Base-by-base conservation (phyloP, 2,113 vertebrate genomes). In the Pedetes capensis region DNA sequence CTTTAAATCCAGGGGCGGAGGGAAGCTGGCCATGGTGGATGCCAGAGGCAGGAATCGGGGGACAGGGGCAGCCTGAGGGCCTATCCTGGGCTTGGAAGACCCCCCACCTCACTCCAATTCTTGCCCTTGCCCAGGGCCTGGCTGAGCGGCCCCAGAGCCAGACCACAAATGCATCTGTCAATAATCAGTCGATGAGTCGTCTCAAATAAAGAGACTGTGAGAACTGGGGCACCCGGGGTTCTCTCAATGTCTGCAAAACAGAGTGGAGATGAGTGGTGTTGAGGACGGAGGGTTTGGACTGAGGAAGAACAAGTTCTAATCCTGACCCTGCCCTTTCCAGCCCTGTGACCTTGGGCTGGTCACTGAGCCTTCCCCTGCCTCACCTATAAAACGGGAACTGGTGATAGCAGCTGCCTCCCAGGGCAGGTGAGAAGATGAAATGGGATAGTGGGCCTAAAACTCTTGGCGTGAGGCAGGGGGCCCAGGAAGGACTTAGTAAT, bases 1-100 rank as follows among this genome's bases (percentile, higher is more conserved):
- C 97, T 97, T 97, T 97, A 97, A 97, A 97, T 97, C 95, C 89
- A 96, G 96, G 94, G 96, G 97, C 23, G 8, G 95, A 93, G 91
- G 86, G 81, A 96, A 92, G 91, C 71, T 94, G 95, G 93, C 87
- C 78, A 63, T 49, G 47, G 79, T 75, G 92, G 92, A 93, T 0
- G n/a, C 92, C 53, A 74, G 84, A 78, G 69, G 95, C 93, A 44
- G 95, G 57, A 80, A 76, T 57, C 79, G 82, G 44, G 93, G 89
- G 72, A 57, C 59, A 47, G 76, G 83, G 61, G 44, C 22, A 85
- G 92, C 95, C 95, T 10, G n/a, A 90, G 82, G 97, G 72, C 86
- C 25, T 96, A 95, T 96, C 91, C 96, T 90, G 66, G 76, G 74
- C 61, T 95, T 86, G 93, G 76, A 81, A 72, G 87, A 92, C 47